These are phyloP conservation scores for Oscheius sp. DNA, from an alignment of 1,140 invertebrate species.

Conservation along the genomic window DNA sequence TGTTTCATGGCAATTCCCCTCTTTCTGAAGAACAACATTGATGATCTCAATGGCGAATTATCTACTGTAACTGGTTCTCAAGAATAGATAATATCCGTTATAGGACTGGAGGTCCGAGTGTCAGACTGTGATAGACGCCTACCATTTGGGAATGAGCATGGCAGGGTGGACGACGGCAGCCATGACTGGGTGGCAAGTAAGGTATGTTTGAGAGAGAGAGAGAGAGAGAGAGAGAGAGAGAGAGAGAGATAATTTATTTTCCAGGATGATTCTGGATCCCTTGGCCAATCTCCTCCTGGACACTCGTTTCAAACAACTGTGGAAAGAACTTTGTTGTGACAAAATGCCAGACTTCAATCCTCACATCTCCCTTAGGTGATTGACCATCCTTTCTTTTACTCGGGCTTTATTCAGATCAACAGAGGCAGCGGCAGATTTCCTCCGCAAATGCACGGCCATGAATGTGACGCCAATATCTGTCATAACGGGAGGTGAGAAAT, in stretches of 20 bases:
- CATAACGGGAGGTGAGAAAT: neutral
- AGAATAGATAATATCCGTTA: neutral
- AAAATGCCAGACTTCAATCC: no score
- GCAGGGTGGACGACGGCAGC: constrained; percentile 44
- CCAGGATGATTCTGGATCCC: constrained; percentile 43
- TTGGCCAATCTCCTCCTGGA: constrained; percentile 40
- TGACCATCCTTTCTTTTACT: neutral
- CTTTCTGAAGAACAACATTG: constrained; percentile 42
- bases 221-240: neutral
- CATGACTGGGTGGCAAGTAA: constrained; percentile 39
- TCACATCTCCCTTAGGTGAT: no score
- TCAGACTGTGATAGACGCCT: constrained; percentile 33
- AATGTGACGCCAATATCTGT: constrained; percentile 28
- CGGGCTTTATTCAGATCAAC: neutral
- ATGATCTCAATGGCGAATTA: constrained; percentile 24
- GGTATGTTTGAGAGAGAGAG: neutral
- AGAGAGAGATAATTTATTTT: no score
- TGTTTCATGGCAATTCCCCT: constrained; percentile 40
- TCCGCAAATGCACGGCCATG: constrained; percentile 14
- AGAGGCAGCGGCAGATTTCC: constrained; percentile 4
- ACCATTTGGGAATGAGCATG: constrained; percentile 42
- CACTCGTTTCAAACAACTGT: constrained; percentile 39
- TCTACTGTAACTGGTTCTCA: no score
- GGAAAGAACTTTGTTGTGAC: constrained; percentile 26
- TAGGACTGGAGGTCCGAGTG: constrained; percentile 24